Conservation (phyloP, 53 echinoderm and acorn worm genomes). For the Glandiceps talaboti region DNA sequence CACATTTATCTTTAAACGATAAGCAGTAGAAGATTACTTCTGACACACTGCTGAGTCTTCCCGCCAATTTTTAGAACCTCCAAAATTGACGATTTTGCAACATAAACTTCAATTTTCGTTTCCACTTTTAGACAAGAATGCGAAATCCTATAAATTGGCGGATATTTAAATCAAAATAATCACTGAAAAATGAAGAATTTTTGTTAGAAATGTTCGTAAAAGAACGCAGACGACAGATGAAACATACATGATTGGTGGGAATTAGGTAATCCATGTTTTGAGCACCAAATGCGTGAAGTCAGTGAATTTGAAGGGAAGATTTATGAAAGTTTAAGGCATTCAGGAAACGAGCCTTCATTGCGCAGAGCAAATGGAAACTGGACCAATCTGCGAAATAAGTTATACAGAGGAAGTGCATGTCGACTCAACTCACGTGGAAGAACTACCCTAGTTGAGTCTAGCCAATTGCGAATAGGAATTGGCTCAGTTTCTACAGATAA, state of each 20-base stretch:
- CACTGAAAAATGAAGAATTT: too few relatives aligned
- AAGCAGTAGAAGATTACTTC: not conserved
- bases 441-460: not conserved
- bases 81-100: too few relatives aligned
- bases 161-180: too few relatives aligned
- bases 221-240: not conserved
- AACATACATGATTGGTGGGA: not conserved
- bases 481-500: not conserved
- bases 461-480: not conserved
- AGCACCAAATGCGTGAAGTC: not conserved
- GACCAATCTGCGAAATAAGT: not conserved
- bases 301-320: not conserved
- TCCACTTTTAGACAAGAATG: too few relatives aligned
- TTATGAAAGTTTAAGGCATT: not conserved
- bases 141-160: too few relatives aligned
- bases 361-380: not conserved
- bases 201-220: too few relatives aligned
- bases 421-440: not conserved
- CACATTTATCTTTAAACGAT: not conserved
- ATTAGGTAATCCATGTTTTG: not conserved
- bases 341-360: not conserved
- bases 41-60: not conserved
- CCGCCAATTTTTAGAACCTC: too few relatives aligned
- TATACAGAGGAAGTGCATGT: not conserved
- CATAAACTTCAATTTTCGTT: too few relatives aligned